Evolutionary conservation across 2,113 vertebrate genomes (phyloP), one percentile per base, ranked within the genome.

Genomic region (pig (Sus scrofa)): DNA sequence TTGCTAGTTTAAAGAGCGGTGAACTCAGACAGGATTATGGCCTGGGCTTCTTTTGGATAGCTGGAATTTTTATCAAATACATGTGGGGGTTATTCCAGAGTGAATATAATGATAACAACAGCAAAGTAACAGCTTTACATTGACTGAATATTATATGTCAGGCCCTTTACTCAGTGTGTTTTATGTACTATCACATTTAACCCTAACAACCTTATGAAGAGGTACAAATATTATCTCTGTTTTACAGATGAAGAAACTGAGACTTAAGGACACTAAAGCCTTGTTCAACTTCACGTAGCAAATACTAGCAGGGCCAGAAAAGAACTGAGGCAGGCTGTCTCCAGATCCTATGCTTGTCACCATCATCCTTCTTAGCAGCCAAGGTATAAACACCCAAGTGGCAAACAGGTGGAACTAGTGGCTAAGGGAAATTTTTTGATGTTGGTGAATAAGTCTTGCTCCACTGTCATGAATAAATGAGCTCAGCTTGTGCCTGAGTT

Each of bases 111-210:
- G 32, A 18, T 32, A 56, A 27, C 19, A 52, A 22, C 14, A 60
- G 8, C 44, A 44, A 24, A 79, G 63, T 14, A 70, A 58, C 15
- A 68, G 74, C 19, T 83, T 11, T 22, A 62, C 1, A 6, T 9
- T 70, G 37, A 54, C 18, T 32, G 50, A 71, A 56, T 93, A n/a
- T 62, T 62, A 75, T 32, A 77, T 44, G 14, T 24, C 89, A 94
- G 37, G 44, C 19, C 54, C 60, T 86, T 30, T n/a, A 34, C 20
- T 13, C 12, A 68, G 16, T 26, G 37, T 74, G 12, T 70, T 88
- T 86, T 77, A 73, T 68, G 32, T 74, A 68, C 73, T n/a, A 54
- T 58, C 52, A 94, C 74, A 86, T 60, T 94, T 68, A 94, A 96
- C 22, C 7, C 10, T 44, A 54, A 82, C 27, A 6, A 65, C 58